A percentile compares a stretch with the other conserved stretches of the same genome.
These are phyloP conservation scores for Nomada goodeniana DNA, from an alignment of 2,888 invertebrate species.

Conservation along the genomic window DNA sequence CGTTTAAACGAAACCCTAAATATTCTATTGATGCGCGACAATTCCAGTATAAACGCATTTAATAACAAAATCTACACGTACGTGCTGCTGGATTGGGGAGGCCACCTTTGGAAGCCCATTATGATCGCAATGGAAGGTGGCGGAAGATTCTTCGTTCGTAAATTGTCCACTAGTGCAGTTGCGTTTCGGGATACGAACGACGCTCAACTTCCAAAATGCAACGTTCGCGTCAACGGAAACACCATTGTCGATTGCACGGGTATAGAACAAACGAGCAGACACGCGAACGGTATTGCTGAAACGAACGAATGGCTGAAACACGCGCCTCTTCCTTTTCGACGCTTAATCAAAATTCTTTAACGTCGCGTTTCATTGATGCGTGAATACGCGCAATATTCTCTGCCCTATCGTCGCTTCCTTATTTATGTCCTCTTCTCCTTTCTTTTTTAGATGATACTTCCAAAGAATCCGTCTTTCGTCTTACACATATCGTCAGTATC, in stretches of 20 bases:
- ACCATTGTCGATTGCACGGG: conserved; percentile 79
- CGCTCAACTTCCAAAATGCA: conserved; percentile 60
- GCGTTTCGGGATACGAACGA: conserved; percentile 73
- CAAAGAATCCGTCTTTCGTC: conserved; percentile 76
- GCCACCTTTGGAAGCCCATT: conserved; percentile 84
- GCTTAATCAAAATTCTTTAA: too few relatives aligned
- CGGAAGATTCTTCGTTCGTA: conserved; percentile 71
- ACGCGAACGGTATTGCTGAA: too few relatives aligned
- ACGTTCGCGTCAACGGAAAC: conserved; percentile 58
- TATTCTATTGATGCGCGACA: conserved; percentile 71
- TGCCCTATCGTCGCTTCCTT: too few relatives aligned
- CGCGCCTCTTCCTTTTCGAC: too few relatives aligned
- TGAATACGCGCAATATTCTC: neutral
- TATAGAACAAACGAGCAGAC: conserved; percentile 60
- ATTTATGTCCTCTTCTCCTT: too few relatives aligned
- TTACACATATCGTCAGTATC: conserved; percentile 83
- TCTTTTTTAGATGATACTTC: conserved; percentile 47
- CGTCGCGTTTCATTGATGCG: too few relatives aligned
- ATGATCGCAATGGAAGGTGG: conserved; percentile 84
- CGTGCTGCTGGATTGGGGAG: conserved; percentile 75
- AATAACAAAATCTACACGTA: conserved; percentile 82
- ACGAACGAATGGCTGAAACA: too few relatives aligned
- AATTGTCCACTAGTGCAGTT: conserved; percentile 50
- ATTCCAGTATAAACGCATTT: conserved; percentile 75
- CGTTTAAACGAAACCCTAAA: conserved; percentile 79